phyloP scores from a whole-genome alignment of 2,888 invertebrate genomes.

The Zaprionus lineosus region DNA sequence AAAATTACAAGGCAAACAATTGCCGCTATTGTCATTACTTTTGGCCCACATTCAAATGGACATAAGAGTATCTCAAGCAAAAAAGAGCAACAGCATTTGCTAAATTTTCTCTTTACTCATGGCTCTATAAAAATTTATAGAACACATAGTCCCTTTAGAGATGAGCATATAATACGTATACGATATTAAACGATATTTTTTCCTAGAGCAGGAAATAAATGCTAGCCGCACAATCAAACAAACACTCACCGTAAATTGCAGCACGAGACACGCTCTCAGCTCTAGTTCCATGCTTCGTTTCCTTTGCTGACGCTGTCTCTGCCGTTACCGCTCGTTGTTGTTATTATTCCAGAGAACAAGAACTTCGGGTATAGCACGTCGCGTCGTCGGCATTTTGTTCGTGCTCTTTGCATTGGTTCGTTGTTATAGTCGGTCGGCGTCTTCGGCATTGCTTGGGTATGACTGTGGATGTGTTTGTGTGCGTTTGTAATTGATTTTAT shows the following conservation, averaged over 20 bases:
- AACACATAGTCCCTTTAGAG: constrained; percentile 39
- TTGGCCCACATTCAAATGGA: constrained; percentile 69
- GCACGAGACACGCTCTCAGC: constrained; percentile 44
- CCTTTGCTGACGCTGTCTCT: constrained; percentile 38
- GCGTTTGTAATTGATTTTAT: constrained; percentile 81
- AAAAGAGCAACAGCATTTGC: constrained; percentile 36
- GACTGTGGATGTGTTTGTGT: constrained; percentile 57
- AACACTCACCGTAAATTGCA: constrained; percentile 6
- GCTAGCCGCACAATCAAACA: constrained; percentile 3
- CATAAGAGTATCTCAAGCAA: constrained; percentile 26
- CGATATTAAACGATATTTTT: constrained; percentile 19
- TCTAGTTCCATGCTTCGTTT: constrained; percentile 56
- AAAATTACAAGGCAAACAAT: constrained; percentile 59
- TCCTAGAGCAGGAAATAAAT: constrained; percentile 3
- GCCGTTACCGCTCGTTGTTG: constrained; percentile 16
- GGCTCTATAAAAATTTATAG: constrained; percentile 16
- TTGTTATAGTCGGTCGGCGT: constrained; percentile 26
- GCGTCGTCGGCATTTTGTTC: constrained; percentile 49
- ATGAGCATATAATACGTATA: constrained; percentile 12
- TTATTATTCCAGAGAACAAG: constrained; percentile 52
- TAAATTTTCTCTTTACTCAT: constrained; percentile 39
- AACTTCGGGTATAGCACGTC: constrained; percentile 54
- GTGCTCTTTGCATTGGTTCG: constrained; percentile 48
- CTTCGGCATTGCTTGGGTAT: constrained; percentile 40
- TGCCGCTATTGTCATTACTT: constrained; percentile 74